A percentile compares a stretch with the other conserved stretches of the same genome.
phyloP scores from a whole-genome alignment of 2,888 invertebrate species.

The Drosophila anomalipes region DNA sequence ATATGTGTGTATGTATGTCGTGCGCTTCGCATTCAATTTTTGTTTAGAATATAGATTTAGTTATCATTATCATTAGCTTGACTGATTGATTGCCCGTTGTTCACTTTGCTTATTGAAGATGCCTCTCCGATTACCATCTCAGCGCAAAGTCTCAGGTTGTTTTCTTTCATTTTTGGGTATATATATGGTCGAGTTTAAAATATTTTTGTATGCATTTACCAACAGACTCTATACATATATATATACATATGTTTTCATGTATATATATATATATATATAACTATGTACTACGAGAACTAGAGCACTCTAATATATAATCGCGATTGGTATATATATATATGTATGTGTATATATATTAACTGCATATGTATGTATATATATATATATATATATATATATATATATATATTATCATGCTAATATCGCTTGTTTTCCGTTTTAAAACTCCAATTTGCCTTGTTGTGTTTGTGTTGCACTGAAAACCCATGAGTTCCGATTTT shows the following conservation, averaged over 20 bases:
- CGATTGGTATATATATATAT: conserved; percentile 8
- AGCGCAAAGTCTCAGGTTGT: conserved; percentile 32
- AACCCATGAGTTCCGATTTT: conserved; percentile 76
- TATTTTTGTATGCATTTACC: conserved; percentile 55
- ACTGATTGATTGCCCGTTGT: conserved; percentile 75
- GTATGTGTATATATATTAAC: conserved; percentile 23
- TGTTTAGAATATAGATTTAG: conserved; percentile 58
- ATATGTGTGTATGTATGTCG: conserved; percentile 21
- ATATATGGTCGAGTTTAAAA: conserved; percentile 34
- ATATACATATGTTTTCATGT: conserved; percentile 14
- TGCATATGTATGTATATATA: conserved; percentile 40
- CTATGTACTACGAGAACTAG: conserved; percentile 65
- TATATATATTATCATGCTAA: conserved; percentile 42
- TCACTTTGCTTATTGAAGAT: conserved; percentile 62
- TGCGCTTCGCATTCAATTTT: conserved; percentile 28
- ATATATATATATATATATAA: conserved; percentile 29
- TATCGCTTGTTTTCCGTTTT: conserved; percentile 39
- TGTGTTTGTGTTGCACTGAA: conserved; percentile 70
- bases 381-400: conserved; percentile 43
- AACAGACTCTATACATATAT: conserved; percentile 58
- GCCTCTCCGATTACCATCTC: conserved; percentile 12
- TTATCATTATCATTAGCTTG: conserved; percentile 56
- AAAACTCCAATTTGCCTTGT: conserved; percentile 70
- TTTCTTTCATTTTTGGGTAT: conserved; percentile 13
- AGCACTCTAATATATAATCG: conserved; percentile 52